Evolutionary conservation across 2,888 invertebrate genomes (phyloP).

Genomic region (Brachypterus glaber): DNA sequence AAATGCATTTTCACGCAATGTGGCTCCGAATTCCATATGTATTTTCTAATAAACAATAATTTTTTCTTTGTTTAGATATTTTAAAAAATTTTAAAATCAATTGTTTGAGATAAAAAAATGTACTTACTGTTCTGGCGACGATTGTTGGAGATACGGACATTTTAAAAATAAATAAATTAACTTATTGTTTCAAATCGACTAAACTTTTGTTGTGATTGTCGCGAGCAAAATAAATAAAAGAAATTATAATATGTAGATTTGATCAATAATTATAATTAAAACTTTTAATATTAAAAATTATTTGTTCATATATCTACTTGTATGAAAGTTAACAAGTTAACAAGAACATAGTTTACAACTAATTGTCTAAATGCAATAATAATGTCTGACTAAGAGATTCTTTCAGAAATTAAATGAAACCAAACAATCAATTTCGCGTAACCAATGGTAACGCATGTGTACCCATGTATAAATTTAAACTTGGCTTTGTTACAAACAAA

Average conservation of each 20-base stretch:
- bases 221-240: too few relatives aligned
- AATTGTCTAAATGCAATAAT: too few relatives aligned
- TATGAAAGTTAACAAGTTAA: too few relatives aligned
- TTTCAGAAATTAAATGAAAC: constrained; percentile 4
- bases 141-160: constrained; percentile 11
- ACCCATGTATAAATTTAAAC: constrained; percentile 5
- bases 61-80: too few relatives aligned
- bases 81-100: background rate
- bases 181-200: too few relatives aligned
- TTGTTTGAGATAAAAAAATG: background rate
- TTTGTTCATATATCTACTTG: constrained; percentile 8
- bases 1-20: constrained; percentile 1
- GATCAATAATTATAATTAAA: too few relatives aligned
- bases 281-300: background rate
- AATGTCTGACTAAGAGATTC: too few relatives aligned
- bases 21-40: background rate
- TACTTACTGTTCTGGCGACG: constrained; percentile 9
- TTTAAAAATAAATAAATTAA: too few relatives aligned
- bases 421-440: constrained; percentile 9
- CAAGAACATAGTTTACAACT: too few relatives aligned
- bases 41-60: too few relatives aligned
- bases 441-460: constrained; percentile 7
- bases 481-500: constrained; percentile 9
- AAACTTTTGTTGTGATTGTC: too few relatives aligned
- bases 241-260: too few relatives aligned